Percentiles rank a stretch among this genome's conserved stretches.
Evolutionary conservation across 2,113 vertebrate genomes (phyloP).

Genomic region (Mionectes macconnelli): DNA sequence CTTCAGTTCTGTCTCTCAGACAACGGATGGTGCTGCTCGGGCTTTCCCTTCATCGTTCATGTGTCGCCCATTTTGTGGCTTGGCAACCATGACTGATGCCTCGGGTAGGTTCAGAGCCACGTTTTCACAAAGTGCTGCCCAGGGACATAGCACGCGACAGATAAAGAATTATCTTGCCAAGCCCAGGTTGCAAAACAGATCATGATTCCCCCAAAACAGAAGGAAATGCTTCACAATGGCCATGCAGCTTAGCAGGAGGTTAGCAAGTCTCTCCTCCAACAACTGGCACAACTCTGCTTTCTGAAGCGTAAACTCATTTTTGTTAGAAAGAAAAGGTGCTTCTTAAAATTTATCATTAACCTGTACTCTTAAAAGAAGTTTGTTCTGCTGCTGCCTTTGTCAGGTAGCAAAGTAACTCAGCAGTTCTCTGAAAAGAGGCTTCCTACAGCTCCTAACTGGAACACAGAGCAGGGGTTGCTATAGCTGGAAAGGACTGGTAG

Average conservation of each 20-base stretch:
- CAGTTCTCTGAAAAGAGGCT: neutral
- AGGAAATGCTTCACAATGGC: neutral
- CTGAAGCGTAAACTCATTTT: neutral
- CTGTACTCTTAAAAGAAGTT: neutral
- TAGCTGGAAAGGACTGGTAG: neutral
- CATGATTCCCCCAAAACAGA: neutral
- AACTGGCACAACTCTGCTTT: neutral
- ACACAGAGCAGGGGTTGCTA: neutral
- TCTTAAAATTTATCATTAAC: neutral
- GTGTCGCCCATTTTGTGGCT: neutral
- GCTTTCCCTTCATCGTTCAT: neutral
- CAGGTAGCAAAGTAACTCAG: neutral
- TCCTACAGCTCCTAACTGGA: neutral
- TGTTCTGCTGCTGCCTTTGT: neutral
- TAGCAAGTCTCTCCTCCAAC: neutral
- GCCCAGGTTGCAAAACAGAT: neutral
- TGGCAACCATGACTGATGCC: neutral
- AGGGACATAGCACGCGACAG: fast-evolving
- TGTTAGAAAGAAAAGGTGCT: neutral
- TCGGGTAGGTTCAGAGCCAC: neutral
- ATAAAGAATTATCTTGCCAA: neutral
- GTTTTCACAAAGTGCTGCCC: neutral
- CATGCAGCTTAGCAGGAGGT: neutral
- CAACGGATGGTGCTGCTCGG: neutral
- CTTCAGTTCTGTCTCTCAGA: neutral